Conservation (phyloP, 64 coral and sea anemone genomes). For the Montipora foliosa region DNA sequence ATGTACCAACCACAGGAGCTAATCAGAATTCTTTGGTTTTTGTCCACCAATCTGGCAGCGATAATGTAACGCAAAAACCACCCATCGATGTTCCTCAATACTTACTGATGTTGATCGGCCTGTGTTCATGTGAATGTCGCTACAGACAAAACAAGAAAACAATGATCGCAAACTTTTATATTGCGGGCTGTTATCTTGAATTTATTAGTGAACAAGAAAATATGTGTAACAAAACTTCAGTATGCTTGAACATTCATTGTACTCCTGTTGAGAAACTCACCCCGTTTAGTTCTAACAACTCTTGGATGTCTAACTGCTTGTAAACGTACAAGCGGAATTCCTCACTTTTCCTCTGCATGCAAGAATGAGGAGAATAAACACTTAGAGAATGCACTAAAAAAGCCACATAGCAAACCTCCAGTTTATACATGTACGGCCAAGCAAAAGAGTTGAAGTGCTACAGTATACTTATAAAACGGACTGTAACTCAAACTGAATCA, state of each 20-base stretch:
- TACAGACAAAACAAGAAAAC: background rate
- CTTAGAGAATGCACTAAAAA: background rate
- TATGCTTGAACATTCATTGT: too few relatives aligned
- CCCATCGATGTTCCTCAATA: background rate
- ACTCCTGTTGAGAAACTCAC: slow-evolving; percentile 2
- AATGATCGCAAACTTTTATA: background rate
- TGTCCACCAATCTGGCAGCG: too few relatives aligned
- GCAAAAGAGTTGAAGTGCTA: too few relatives aligned
- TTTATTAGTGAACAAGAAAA: too few relatives aligned
- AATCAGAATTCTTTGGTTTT: too few relatives aligned
- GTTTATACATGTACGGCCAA: too few relatives aligned
- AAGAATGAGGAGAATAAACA: background rate
- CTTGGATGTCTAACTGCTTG: slow-evolving; percentile 81
- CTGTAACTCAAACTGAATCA: too few relatives aligned
- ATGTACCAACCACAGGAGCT: too few relatives aligned
- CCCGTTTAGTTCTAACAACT: slow-evolving; percentile 81
- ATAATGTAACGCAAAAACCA: too few relatives aligned
- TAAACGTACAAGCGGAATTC: slow-evolving; percentile 95
- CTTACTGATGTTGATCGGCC: slow-evolving; percentile 57
- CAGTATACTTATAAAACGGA: too few relatives aligned
- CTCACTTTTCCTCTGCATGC: slow-evolving; percentile 81
- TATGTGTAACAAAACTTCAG: too few relatives aligned
- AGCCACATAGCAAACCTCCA: background rate
- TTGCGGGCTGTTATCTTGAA: too few relatives aligned
- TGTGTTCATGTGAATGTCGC: background rate